Evolutionary conservation across 2,888 invertebrate species (phyloP).

Genomic region (Nectonema munidae): DNA sequence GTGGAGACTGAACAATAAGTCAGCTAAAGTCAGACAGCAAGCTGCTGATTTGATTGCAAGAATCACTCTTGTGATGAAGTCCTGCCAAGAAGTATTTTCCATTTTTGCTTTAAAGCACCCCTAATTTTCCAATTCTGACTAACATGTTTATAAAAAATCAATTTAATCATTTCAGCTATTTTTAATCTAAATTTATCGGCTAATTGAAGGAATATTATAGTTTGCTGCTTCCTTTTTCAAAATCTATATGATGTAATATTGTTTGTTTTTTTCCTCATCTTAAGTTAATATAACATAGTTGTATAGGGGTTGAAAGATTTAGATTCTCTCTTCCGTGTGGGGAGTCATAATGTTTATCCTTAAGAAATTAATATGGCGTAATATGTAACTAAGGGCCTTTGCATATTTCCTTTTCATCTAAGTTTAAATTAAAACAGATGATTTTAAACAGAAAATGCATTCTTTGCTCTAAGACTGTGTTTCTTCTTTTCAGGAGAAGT

Average conservation of each 20-base stretch:
- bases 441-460: too few species aligned
- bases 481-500: constrained; percentile 47
- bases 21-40: constrained; percentile 87
- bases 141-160: too few species aligned
- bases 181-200: constrained; percentile 6
- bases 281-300: too few species aligned
- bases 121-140: background rate
- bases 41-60: constrained; percentile 92
- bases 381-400: too few species aligned
- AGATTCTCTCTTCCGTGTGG: too few species aligned
- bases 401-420: too few species aligned
- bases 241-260: constrained; percentile 6
- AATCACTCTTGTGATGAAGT: constrained; percentile 91
- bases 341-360: too few species aligned
- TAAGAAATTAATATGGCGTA: too few species aligned
- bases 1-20: constrained; percentile 96
- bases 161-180: background rate
- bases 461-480: too few species aligned
- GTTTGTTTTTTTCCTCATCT: constrained; percentile 12
- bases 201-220: constrained; percentile 8
- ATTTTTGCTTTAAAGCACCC: constrained; percentile 7
- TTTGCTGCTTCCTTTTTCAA: background rate
- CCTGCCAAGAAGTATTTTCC: constrained; percentile 45
- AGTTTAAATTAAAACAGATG: too few species aligned
- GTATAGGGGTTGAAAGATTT: too few species aligned